Percentiles rank a stretch among this genome's conserved stretches.
Conservation (phyloP, 1,140 invertebrate genomes). For the Gerris buenoi region DNA sequence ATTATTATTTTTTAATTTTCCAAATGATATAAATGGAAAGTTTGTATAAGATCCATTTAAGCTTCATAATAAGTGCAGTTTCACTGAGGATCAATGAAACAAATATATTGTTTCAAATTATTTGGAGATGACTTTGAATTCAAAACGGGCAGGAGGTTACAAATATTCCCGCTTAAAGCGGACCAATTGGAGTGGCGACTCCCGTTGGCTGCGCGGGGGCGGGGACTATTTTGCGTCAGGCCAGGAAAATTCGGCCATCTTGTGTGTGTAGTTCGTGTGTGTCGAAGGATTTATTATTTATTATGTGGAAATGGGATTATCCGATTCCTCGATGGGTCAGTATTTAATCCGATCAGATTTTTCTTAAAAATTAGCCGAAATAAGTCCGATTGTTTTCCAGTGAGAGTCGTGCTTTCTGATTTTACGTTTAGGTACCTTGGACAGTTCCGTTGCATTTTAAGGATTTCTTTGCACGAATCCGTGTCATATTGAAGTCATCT, state of each 20-base stretch:
- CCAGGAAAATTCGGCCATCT: slow-evolving; percentile 5
- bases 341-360: not conserved
- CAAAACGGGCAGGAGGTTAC: not conserved
- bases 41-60: too few relatives aligned
- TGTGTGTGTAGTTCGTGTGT: slow-evolving; percentile 3
- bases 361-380: not conserved
- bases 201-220: not conserved
- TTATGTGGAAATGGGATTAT: slow-evolving; percentile 4
- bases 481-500: not conserved
- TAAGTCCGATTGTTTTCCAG: not conserved
- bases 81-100: too few relatives aligned
- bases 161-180: not conserved
- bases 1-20: too few relatives aligned
- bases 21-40: too few relatives aligned
- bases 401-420: not conserved
- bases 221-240: slow-evolving; percentile 4
- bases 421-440: not conserved
- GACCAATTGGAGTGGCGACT: not conserved
- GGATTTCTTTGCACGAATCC: not conserved
- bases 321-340: not conserved
- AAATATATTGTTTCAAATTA: too few relatives aligned
- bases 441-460: not conserved
- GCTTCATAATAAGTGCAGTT: too few relatives aligned
- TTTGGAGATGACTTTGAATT: too few relatives aligned
- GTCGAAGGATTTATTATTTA: not conserved